phyloP scores from a whole-genome alignment of 92 coral and sea anemone genomes.

The Zoanthus sansibaricus region DNA sequence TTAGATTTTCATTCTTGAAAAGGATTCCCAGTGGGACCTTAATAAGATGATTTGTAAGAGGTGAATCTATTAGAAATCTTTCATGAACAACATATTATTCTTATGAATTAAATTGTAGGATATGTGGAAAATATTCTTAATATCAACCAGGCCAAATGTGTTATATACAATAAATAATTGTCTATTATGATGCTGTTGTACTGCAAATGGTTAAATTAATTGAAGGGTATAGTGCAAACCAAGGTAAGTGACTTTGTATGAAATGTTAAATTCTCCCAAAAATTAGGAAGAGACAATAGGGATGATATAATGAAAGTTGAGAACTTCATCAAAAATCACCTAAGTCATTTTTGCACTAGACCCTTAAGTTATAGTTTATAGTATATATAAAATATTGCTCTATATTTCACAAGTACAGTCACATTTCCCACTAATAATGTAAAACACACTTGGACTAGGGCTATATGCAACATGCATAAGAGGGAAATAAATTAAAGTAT shows the following conservation, averaged over 20 bases:
- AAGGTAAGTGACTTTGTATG: no score
- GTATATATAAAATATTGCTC: neutral
- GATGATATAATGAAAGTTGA: no score
- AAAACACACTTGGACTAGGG: neutral
- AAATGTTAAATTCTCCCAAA: no score
- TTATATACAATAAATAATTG: neutral
- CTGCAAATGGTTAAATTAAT: neutral
- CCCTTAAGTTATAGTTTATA: neutral
- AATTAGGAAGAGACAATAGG: no score
- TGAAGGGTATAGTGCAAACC: neutral
- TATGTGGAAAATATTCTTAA: neutral
- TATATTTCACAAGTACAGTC: slow-evolving; percentile 5
- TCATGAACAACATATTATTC: neutral
- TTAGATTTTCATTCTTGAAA: slow-evolving; percentile 73
- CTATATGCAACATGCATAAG: neutral
- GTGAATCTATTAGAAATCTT: neutral
- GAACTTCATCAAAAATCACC: no score
- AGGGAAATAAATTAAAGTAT: neutral
- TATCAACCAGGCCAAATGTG: neutral
- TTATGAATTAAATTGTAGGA: neutral
- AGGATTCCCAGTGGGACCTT: slow-evolving; percentile 73
- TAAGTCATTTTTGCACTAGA: no score
- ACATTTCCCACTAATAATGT: neutral
- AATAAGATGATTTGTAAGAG: neutral
- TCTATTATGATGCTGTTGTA: neutral